These are phyloP conservation scores for Phenganax marumi DNA, from an alignment of 92 coral and sea anemone species.

Conservation along the genomic window DNA sequence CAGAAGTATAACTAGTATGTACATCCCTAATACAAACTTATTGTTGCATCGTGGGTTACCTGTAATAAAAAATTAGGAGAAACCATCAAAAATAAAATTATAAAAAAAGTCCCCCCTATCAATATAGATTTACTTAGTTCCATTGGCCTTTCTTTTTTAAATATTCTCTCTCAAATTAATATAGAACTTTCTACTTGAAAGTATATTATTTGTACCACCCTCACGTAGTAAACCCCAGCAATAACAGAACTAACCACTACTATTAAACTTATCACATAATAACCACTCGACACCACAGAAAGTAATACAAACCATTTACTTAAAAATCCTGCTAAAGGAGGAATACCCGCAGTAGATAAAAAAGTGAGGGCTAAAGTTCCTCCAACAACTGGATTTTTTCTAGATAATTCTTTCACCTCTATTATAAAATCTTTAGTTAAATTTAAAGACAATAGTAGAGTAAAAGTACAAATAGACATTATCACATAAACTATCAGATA, in stretches of 20 bases:
- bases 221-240: constrained; percentile 82
- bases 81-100: neutral
- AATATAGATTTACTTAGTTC: neutral
- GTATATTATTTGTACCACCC: constrained; percentile 70
- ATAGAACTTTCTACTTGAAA: constrained; percentile 38
- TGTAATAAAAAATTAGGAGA: constrained; percentile 21
- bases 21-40: constrained; percentile 20
- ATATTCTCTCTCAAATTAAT: neutral
- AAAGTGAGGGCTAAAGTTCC: constrained; percentile 64
- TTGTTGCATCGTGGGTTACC: constrained; percentile 5
- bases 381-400: constrained; percentile 66
- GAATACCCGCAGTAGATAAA: constrained; percentile 78
- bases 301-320: constrained; percentile 73
- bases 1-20: constrained; percentile 64
- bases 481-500: constrained; percentile 69
- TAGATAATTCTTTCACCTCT: constrained; percentile 70
- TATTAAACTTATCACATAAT: constrained; percentile 63
- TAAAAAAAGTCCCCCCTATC: constrained; percentile 9
- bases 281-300: constrained; percentile 62
- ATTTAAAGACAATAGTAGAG: constrained; percentile 66
- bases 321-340: constrained; percentile 80
- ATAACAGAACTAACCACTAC: constrained; percentile 74
- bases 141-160: neutral
- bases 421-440: constrained; percentile 64
- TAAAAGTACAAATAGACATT: constrained; percentile 42